Base-by-base conservation (phyloP, 2,113 vertebrate species). In the human (Homo sapiens) region DNA sequence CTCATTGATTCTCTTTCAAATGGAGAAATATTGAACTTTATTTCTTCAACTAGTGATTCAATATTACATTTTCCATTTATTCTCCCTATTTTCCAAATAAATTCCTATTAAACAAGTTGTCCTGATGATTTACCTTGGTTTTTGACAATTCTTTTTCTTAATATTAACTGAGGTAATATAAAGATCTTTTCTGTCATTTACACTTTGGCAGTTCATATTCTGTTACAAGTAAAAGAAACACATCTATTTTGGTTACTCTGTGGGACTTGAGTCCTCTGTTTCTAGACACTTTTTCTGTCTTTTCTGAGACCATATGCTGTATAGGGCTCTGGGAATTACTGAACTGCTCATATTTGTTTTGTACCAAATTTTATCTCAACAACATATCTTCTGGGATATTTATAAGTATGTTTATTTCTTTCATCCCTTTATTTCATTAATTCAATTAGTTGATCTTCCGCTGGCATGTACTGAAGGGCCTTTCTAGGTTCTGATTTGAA, bases 301-400 rank as follows among this genome's bases (percentile, higher is more conserved):
- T 97, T 94, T 85, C 70, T 70, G 94, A 1, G 0, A 83, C 84
- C 45, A 81, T 38, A 73, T 79, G 75, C 11, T 90, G 76, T 88
- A 94, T 73, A 95, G 97, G 59, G 94, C 92, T 97, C 94, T 89
- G 78, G 96, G 97, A 98, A 98, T 98, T 97, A 80, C 9, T 93
- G 61, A 98, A 97, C 79, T 97, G 97, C 90, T 98, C 97, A 97
- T 50, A 97, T 97, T 98, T 92, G 90, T 97, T 98, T 96, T 94
- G 48, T 11, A 9, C 91, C 45, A 32, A 50, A 64, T 86, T 96
- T 96, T 64, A 96, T 84, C 89, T 93, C 66, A 93, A 43, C 48
- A 91, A 55, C 9, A 5, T 91, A 50, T 64, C 86, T 96, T 84
- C 40, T 50, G 50, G 85, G n/a, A 80, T 93, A 85, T 89, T 81